Percentiles rank a stretch among this genome's conserved stretches.
Conservation (phyloP, 2,888 invertebrate species). For the Cerceris rybyensis region DNA sequence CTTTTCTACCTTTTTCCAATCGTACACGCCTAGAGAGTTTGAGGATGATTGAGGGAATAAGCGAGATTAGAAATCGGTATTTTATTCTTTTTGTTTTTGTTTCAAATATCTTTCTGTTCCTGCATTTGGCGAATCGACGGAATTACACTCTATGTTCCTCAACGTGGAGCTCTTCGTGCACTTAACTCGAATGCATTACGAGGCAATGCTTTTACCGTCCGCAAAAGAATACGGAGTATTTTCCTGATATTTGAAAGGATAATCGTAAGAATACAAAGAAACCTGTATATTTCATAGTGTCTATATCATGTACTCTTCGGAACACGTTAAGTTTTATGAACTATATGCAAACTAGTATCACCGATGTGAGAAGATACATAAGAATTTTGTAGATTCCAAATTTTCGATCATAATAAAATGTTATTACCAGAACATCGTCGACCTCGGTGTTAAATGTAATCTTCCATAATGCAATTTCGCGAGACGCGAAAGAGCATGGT, state of each 20-base stretch:
- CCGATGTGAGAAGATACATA: too few species aligned
- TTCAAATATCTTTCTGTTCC: background rate
- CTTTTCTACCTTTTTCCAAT: background rate
- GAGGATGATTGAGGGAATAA: too few species aligned
- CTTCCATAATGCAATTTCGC: conserved; percentile 15
- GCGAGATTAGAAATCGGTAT: conserved; percentile 14
- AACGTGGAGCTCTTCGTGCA: too few species aligned
- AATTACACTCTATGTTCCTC: background rate
- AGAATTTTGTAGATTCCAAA: conserved; percentile 7
- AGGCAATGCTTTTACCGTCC: too few species aligned
- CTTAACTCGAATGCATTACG: too few species aligned
- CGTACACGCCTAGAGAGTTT: background rate
- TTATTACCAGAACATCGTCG: conserved; percentile 1
- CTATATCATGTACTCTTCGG: too few species aligned
- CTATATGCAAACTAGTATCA: too few species aligned
- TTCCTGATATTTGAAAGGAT: too few species aligned
- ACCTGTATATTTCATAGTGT: too few species aligned
- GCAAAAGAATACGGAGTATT: too few species aligned
- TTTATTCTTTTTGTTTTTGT: conserved; percentile 10
- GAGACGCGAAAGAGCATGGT: background rate
- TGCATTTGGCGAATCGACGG: background rate
- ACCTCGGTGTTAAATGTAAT: conserved; percentile 4
- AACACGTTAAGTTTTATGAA: too few species aligned
- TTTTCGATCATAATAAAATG: conserved; percentile 15
- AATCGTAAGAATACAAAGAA: too few species aligned